Evolutionary conservation across 1,140 invertebrate species (phyloP).

Genomic region (Drosophila ogumai): DNA sequence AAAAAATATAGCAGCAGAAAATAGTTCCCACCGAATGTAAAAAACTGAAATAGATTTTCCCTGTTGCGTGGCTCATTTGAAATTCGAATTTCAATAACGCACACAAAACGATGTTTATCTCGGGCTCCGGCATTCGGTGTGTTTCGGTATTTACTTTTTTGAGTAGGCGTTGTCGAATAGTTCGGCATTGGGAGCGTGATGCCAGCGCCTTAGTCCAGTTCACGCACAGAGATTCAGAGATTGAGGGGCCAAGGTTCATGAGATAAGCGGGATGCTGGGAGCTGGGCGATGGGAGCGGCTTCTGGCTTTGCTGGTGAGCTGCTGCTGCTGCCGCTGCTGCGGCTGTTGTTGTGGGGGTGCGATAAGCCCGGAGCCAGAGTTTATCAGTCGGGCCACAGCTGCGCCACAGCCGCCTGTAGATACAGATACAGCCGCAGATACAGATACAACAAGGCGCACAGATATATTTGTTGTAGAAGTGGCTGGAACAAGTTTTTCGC

Average conservation of each 20-base stretch:
- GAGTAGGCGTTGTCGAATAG: slow-evolving; percentile 74
- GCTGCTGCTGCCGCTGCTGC: slow-evolving; percentile 25
- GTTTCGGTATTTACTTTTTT: slow-evolving; percentile 33
- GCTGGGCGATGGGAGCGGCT: slow-evolving; percentile 21
- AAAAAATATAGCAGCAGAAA: slow-evolving; percentile 7
- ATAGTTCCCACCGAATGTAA: slow-evolving; percentile 33
- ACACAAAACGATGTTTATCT: slow-evolving; percentile 77
- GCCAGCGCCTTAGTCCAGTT: slow-evolving; percentile 75
- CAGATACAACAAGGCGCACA: slow-evolving; percentile 31
- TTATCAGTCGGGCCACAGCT: slow-evolving; percentile 56
- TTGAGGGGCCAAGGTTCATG: slow-evolving; percentile 75
- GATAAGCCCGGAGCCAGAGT: slow-evolving; percentile 71
- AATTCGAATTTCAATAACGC: slow-evolving; percentile 79
- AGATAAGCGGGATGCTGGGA: slow-evolving; percentile 51
- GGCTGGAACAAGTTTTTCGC: slow-evolving; percentile 65
- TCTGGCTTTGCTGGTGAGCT: slow-evolving; percentile 28
- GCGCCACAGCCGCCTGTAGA: slow-evolving; percentile 42
- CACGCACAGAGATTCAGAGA: slow-evolving; percentile 58
- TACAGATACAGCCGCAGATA: slow-evolving; percentile 55
- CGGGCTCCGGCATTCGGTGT: slow-evolving; percentile 16
- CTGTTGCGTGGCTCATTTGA: slow-evolving; percentile 71
- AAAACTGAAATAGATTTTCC: slow-evolving; percentile 43
- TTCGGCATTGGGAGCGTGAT: slow-evolving; percentile 12
- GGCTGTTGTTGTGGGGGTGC: slow-evolving; percentile 73
- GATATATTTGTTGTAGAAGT: slow-evolving; percentile 33